Evolutionary conservation across 1,140 invertebrate species (phyloP).

Genomic region (Drosophila nannoptera): DNA sequence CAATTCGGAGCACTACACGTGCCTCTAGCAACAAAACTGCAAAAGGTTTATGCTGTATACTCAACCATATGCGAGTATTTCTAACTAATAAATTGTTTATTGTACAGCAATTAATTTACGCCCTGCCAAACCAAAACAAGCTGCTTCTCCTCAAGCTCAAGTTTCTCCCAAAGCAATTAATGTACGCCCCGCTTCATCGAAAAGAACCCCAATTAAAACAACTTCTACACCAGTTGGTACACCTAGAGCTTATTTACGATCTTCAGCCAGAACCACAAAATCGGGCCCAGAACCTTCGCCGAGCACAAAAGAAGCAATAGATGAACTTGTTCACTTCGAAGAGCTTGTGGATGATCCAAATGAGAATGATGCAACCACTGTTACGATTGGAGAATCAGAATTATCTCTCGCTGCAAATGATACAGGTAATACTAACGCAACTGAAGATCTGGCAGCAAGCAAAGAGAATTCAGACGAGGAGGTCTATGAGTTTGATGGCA

Average conservation of each 20-base stretch:
- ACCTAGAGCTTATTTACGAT: conserved; percentile 16
- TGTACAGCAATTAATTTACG: conserved; percentile 52
- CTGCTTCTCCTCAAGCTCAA: conserved; percentile 7
- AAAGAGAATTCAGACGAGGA: conserved; percentile 33
- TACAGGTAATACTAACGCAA: conserved; percentile 10
- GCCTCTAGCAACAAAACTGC: conserved; percentile 12
- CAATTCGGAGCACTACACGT: conserved; percentile 23
- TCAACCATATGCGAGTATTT: not conserved
- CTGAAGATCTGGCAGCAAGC: conserved; percentile 18
- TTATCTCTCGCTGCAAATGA: conserved; percentile 16
- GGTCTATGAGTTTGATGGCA: conserved; percentile 78
- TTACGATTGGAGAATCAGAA: not conserved
- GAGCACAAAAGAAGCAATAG: conserved; percentile 2
- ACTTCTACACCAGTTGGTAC: not conserved
- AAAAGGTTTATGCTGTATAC: conserved; percentile 30
- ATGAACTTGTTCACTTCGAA: conserved; percentile 43
- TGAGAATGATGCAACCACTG: not conserved
- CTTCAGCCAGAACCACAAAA: conserved; percentile 1
- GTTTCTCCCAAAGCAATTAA: conserved; percentile 35
- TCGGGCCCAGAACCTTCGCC: conserved; percentile 12
- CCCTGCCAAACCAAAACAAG: conserved; percentile 42
- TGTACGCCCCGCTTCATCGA: conserved; percentile 38
- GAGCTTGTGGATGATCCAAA: conserved; percentile 33
- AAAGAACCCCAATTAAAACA: conserved; percentile 1
- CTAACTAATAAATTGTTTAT: not conserved